Conservation (phyloP, 1,140 invertebrate species). For the Habropoda laboriosa region DNA sequence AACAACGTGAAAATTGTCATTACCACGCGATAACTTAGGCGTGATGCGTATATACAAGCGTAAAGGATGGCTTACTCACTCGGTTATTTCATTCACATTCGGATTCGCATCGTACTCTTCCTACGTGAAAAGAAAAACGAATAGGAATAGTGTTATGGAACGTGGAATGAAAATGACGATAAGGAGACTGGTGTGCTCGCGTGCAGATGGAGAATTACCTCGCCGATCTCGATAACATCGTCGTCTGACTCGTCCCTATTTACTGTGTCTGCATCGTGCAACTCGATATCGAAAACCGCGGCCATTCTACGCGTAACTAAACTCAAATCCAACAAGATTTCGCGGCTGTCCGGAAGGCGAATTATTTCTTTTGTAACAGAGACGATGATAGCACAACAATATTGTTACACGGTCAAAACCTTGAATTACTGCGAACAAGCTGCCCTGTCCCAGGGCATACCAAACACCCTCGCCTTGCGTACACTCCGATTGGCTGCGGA, state of each 20-base stretch:
- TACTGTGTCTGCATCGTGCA: conserved; percentile 86
- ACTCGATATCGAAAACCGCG: conserved; percentile 93
- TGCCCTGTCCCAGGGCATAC: conserved; percentile 37
- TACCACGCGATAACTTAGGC: not conserved
- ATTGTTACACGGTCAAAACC: conserved; percentile 54
- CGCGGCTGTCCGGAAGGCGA: not conserved
- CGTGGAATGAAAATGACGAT: conserved; percentile 37
- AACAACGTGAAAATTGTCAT: conserved; percentile 63
- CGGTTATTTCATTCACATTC: conserved; percentile 88
- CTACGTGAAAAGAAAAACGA: conserved; percentile 80
- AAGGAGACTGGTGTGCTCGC: not conserved
- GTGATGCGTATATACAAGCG: not conserved
- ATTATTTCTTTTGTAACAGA: conserved; percentile 23
- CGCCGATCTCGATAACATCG: conserved; percentile 91
- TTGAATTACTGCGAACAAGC: conserved; percentile 51
- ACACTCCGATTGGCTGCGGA: conserved; percentile 19
- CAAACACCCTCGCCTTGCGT: conserved; percentile 45
- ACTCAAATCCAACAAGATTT: conserved; percentile 4
- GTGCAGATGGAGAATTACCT: conserved; percentile 82
- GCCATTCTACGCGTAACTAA: conserved; percentile 83
- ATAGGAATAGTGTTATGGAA: conserved; percentile 32
- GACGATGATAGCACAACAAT: conserved; percentile 36
- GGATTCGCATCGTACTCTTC: conserved; percentile 89
- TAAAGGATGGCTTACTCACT: conserved; percentile 84
- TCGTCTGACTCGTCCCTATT: conserved; percentile 88